Base-by-base conservation (phyloP, 1,140 invertebrate species). In the Drosophila mauritiana region DNA sequence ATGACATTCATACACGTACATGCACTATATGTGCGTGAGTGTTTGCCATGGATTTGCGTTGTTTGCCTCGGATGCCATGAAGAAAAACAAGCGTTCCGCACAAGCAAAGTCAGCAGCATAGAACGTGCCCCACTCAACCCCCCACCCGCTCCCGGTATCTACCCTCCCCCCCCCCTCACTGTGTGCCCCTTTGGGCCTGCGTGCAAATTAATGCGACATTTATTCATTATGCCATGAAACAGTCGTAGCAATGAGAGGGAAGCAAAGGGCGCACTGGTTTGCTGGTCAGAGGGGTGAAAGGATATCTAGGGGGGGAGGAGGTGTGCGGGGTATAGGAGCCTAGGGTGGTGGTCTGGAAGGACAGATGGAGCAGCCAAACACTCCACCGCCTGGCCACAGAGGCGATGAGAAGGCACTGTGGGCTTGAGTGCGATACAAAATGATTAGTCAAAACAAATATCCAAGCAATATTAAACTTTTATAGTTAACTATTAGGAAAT, bases 151-250 rank as follows among this genome's bases (percentile, higher is more conserved):
- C 2, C 13, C 20, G 25, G 13, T 48, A 27, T 17, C 43, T 31
- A 48, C 42, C 45, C 34, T 27, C 27, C 39, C 15, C 36, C 48
- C 13, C 20, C 1, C 15, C 20, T 11, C 15, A 8, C 11, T 17
- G 27, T 48, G 7, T 1, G 15, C 48, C 59, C 61, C 51, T 17
- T 70, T 36, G 49, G 64, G 67, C 49, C 76, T 84, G 72, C 80
- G 80, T 84, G 80, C 76, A 84, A 84, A 84, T 84, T 84, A 84
- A 84, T 84, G 80, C 76, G 80, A 84, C 80, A 84, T 84, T 84
- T 84, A 84, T 84, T 84, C 80, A 84, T 84, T 84, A 84, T 73
- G 80, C 76, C 76, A 64, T 72, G 54, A 54, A 77, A 64, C 61
- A 77, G 80, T 70, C 48, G 54, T 59, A 20, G 37, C 15, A 31